Conservation (phyloP, 53 echinoderm and acorn worm species). For the Holothuria leucospilota region DNA sequence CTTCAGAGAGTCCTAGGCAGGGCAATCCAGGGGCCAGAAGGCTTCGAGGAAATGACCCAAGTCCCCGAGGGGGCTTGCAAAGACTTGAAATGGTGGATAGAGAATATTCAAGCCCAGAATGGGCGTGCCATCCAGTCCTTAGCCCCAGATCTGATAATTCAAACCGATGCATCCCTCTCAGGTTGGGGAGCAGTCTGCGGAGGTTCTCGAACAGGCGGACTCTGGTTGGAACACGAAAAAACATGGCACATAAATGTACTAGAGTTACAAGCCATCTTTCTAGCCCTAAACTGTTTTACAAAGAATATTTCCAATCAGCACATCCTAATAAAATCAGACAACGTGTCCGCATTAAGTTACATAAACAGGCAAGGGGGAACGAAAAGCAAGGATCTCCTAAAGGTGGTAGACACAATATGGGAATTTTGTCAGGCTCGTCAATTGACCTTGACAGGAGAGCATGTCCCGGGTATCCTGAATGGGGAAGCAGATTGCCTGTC, state of each 20-base stretch:
- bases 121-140: conserved; percentile 1
- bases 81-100: conserved; percentile 16
- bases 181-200: conserved; percentile 3
- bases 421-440: conserved; percentile 6
- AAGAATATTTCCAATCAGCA: not conserved
- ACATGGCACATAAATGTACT: conserved; percentile 23
- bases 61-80: not conserved
- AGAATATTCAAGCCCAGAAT: conserved; percentile 23
- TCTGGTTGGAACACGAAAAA: conserved; percentile 1
- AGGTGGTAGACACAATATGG: conserved; percentile 16
- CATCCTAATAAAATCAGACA: conserved; percentile 21
- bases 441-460: conserved; percentile 5
- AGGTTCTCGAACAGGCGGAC: not conserved
- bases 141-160: conserved; percentile 4
- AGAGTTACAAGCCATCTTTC: not conserved
- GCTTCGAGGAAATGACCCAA: not conserved
- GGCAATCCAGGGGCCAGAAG: not conserved
- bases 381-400: conserved; percentile 11
- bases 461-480: conserved; percentile 11
- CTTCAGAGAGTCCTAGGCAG: not conserved
- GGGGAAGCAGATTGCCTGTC: conserved; percentile 9
- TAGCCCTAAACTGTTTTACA: conserved; percentile 13
- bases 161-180: not conserved
- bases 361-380: conserved; percentile 44
- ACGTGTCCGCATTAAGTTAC: not conserved